phyloP scores from a whole-genome alignment of 2,113 vertebrate species.

The Ptilorrhoa leucosticta region DNA sequence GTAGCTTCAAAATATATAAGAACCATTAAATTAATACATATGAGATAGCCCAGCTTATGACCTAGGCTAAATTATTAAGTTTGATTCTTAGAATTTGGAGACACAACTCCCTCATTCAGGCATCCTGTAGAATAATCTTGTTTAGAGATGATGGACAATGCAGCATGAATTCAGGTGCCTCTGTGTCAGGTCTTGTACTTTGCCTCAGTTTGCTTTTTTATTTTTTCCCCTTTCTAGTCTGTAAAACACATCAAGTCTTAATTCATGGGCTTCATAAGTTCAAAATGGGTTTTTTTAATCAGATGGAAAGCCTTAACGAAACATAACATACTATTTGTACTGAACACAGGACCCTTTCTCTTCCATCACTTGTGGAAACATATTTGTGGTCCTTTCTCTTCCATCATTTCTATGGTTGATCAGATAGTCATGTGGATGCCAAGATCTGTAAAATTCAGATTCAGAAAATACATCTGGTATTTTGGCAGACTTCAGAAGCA shows the following conservation, averaged over 20 bases:
- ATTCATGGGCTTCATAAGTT: background rate
- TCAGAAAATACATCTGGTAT: background rate
- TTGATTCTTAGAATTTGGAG: background rate
- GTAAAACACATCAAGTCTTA: background rate
- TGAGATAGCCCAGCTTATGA: background rate
- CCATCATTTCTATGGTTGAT: background rate
- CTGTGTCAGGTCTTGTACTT: background rate
- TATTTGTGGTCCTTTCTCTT: background rate
- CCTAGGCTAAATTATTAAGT: background rate
- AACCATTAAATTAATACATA: background rate
- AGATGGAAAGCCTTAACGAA: background rate
- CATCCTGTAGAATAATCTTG: background rate
- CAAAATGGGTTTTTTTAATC: fast-evolving
- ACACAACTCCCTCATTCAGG: background rate
- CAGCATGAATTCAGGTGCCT: background rate
- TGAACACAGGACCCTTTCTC: background rate
- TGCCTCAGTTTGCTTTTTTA: background rate
- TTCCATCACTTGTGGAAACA: background rate
- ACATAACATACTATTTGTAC: background rate
- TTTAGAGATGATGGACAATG: background rate
- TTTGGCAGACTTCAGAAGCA: background rate
- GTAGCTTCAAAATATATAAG: background rate
- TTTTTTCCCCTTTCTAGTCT: background rate
- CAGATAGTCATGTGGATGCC: background rate
- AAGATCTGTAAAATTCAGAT: background rate